These are phyloP conservation scores for Zeuzera pyrina DNA, from an alignment of 2,888 invertebrate species.

Conservation along the genomic window DNA sequence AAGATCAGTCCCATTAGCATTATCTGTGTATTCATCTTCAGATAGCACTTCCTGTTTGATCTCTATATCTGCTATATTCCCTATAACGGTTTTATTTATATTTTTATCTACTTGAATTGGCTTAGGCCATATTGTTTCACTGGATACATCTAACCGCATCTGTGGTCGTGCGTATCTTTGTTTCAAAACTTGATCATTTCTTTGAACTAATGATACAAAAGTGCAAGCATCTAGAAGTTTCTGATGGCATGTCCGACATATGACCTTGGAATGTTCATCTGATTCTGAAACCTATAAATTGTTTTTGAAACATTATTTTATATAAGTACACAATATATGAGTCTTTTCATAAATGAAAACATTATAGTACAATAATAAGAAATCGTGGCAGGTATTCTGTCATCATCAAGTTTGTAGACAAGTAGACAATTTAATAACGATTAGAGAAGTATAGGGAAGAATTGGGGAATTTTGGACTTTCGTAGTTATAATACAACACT, in stretches of 20 bases:
- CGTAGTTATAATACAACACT: no score
- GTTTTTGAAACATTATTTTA: neutral
- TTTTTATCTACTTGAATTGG: slow-evolving; percentile 49
- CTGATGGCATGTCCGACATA: slow-evolving; percentile 39
- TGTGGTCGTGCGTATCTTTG: slow-evolving; percentile 15
- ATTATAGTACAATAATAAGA: no score
- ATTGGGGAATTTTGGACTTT: no score
- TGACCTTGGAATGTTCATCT: slow-evolving; percentile 42
- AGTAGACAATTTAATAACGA: no score
- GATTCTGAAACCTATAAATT: slow-evolving; percentile 32
- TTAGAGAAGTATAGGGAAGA: no score
- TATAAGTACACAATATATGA: neutral
- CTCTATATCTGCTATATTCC: slow-evolving; percentile 29
- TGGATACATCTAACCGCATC: slow-evolving; percentile 6
- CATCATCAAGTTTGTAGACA: no score
- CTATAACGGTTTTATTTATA: slow-evolving; percentile 23
- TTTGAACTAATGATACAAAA: slow-evolving; percentile 32
- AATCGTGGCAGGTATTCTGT: no score
- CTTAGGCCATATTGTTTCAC: slow-evolving; percentile 41
- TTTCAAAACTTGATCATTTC: slow-evolving; percentile 30
- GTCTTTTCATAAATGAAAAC: neutral
- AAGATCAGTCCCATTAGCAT: slow-evolving; percentile 9
- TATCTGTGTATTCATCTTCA: slow-evolving; percentile 33
- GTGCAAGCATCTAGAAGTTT: slow-evolving; percentile 33
- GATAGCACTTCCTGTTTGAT: slow-evolving; percentile 52